Conservation (phyloP, 2,888 invertebrate species). For the Aphodius sticticus region DNA sequence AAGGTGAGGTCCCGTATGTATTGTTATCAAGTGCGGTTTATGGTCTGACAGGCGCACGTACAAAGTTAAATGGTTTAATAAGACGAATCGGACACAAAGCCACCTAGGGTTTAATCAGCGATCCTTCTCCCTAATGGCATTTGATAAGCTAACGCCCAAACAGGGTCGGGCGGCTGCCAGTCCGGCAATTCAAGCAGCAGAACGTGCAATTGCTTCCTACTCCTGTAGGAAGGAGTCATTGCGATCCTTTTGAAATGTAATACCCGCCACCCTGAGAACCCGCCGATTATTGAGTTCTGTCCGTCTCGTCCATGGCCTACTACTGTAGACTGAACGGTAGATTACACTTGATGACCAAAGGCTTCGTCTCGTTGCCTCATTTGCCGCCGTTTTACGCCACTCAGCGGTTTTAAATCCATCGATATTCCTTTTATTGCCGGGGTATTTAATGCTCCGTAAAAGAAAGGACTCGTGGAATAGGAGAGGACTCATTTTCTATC, state of each 20-base stretch:
- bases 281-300: neutral
- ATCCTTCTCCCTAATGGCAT: neutral
- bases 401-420: conserved; percentile 44
- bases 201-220: neutral
- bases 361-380: conserved; percentile 41
- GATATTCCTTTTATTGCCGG: conserved; percentile 32
- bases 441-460: conserved; percentile 4
- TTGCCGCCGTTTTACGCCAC: conserved; percentile 43
- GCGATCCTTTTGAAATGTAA: neutral
- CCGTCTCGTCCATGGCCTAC: conserved; percentile 16
- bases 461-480: neutral
- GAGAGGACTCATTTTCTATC: neutral
- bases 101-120: neutral
- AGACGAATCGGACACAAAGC: neutral
- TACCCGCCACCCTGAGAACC: neutral
- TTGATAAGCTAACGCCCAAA: neutral
- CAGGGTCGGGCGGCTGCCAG: neutral
- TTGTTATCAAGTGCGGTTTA: neutral
- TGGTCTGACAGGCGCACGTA: neutral
- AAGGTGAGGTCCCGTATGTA: neutral
- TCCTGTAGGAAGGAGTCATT: neutral
- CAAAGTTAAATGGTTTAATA: neutral
- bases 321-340: conserved; percentile 32
- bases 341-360: conserved; percentile 47
- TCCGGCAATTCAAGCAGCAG: neutral